A percentile compares a stretch with the other conserved stretches of the same genome.
phyloP scores from a whole-genome alignment of 2,888 invertebrate genomes.

The Caenorhabditis sp. region DNA sequence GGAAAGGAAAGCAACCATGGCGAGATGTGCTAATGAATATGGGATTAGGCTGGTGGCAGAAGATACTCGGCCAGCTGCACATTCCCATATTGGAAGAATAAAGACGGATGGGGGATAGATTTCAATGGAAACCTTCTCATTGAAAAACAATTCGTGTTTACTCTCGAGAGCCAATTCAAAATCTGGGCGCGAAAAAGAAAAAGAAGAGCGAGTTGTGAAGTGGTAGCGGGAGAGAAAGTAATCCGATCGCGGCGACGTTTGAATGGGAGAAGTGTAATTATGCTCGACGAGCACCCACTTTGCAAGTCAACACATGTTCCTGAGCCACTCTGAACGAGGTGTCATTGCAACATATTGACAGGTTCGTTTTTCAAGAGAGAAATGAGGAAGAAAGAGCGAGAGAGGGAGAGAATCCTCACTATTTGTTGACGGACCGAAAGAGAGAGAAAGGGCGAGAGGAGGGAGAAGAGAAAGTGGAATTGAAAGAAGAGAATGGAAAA shows the following conservation, averaged over 20 bases:
- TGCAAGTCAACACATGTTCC: conserved; percentile 23
- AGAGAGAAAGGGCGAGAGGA: conserved; percentile 17
- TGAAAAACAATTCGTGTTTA: not conserved
- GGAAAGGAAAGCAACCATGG: conserved; percentile 13
- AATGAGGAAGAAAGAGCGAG: not conserved
- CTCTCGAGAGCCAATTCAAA: not conserved
- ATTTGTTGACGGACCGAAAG: conserved; percentile 24
- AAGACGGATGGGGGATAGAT: not conserved
- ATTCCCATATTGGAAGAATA: conserved; percentile 3
- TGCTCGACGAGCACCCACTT: conserved; percentile 7
- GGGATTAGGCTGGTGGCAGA: conserved; percentile 13
- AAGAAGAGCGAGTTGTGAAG: conserved; percentile 14
- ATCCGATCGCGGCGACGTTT: conserved; percentile 18
- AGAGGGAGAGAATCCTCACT: conserved; percentile 17
- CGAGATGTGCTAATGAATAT: conserved; percentile 42
- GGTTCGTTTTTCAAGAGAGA: not conserved
- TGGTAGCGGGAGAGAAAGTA: conserved; percentile 6
- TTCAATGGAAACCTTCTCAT: not conserved
- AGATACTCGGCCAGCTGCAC: not conserved
- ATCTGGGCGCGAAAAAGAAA: conserved; percentile 8
- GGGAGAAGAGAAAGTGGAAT: not conserved
- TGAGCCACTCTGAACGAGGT: not conserved
- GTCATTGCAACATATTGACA: conserved; percentile 6
- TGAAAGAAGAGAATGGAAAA: conserved; percentile 8
- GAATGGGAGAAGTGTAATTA: conserved; percentile 19